Evolutionary conservation across 2,888 invertebrate species (phyloP).

Genomic region (Eupeodes luniger): DNA sequence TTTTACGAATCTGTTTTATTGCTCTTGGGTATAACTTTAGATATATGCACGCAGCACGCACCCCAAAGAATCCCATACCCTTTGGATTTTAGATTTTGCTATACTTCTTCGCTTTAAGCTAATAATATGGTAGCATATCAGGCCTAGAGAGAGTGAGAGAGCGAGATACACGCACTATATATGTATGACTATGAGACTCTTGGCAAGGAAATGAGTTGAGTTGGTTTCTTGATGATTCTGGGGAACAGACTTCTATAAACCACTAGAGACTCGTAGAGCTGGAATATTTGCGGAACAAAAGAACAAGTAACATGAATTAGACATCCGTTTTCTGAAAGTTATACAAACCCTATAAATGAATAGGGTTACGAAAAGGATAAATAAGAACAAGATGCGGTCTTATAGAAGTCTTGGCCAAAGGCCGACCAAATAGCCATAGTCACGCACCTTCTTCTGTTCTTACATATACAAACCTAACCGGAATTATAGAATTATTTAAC

Average conservation of each 20-base stretch:
- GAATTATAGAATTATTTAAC: slow-evolving; percentile 72
- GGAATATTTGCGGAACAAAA: slow-evolving; percentile 41
- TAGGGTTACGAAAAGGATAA: not conserved
- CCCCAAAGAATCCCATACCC: slow-evolving; percentile 27
- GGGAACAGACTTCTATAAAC: slow-evolving; percentile 35
- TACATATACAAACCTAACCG: slow-evolving; percentile 20
- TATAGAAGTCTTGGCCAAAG: slow-evolving; percentile 10
- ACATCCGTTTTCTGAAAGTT: slow-evolving; percentile 38
- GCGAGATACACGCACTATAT: not conserved
- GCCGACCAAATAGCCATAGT: slow-evolving; percentile 58
- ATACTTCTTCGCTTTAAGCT: slow-evolving; percentile 32
- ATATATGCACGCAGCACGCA: slow-evolving; percentile 51
- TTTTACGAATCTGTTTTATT: slow-evolving; percentile 75
- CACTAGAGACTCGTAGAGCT: slow-evolving; percentile 67
- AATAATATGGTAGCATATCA: slow-evolving; percentile 29
- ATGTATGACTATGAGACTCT: not conserved
- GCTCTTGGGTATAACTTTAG: slow-evolving; percentile 43
- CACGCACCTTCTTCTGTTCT: slow-evolving; percentile 58
- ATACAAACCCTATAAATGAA: too few relatives aligned
- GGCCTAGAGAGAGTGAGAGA: not conserved
- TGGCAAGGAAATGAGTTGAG: slow-evolving; percentile 64
- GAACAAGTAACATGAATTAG: slow-evolving; percentile 73
- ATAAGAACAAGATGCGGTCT: slow-evolving; percentile 46
- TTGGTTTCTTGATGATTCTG: slow-evolving; percentile 45
- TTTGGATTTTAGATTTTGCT: not conserved